Base-by-base conservation (phyloP, 2,797 vertebrate species). In the Sylvilagus floridanus region DNA sequence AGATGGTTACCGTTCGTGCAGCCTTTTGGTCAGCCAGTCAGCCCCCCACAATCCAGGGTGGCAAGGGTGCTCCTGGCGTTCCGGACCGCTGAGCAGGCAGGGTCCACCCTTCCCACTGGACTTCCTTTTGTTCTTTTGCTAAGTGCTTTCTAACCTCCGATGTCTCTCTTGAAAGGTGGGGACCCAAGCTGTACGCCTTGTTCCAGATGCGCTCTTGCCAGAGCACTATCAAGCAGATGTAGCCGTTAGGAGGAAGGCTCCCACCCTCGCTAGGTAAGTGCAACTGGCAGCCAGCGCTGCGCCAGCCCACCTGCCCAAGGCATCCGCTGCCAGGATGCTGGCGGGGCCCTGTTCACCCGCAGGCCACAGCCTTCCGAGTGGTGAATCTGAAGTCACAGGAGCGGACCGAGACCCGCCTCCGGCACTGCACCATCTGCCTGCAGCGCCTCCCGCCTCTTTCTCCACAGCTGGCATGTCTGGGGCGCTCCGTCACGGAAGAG, bases 191-290 rank as follows among this genome's bases (percentile, higher is more conserved):
- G 82, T 97, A 96, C 7, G 97, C 97, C 5, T 65, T 97, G 62
- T 97, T 97, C 96, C 97, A 97, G 96, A 96, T 96, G 90, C 96
- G 97, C 76, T 94, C 97, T 47, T 97, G 96, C 95, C 97, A 97
- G 88, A 97, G 73, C 96, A 96, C 96, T 26, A 97, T 97, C 93
- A 97, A 97, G 83, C 97, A 97, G n/a, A 97, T 97, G 97, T 97
- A 89, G 86, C 30, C 4, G 75, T 79, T 60, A 83, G 76, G 75
- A 94, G 5, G 72, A 37, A 83, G 85, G 4, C 69, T 50, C 57
- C 63, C 35, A 16, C 63, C 75, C 87, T 83, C n/a, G 0, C 82
- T 7, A 65, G 97, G 97, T 97, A 90, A 96, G 97, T 96, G 73
- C 13, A 7, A 1, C 32, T 2, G 60, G 50, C 37, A 24, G 35